Percentiles rank a stretch among this genome's conserved stretches.
Conservation (phyloP, 2,888 invertebrate species). For the Venusia cambrica region DNA sequence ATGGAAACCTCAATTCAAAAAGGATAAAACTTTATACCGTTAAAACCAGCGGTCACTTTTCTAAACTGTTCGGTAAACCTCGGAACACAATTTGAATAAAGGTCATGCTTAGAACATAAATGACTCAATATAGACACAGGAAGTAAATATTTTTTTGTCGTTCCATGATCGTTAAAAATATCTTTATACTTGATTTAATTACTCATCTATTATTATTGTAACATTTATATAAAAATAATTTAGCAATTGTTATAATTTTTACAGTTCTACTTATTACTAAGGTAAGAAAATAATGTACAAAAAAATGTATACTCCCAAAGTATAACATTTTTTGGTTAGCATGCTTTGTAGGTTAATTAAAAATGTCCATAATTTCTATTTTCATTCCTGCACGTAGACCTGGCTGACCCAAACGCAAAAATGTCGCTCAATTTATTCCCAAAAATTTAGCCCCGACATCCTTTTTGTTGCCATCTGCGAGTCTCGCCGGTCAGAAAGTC, state of each 20-base stretch:
- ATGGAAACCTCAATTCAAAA: too few relatives aligned
- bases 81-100: conserved; percentile 41
- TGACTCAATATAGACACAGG: conserved; percentile 63
- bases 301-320: too few relatives aligned
- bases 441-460: conserved; percentile 72
- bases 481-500: conserved; percentile 64
- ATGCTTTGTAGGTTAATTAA: too few relatives aligned
- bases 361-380: conserved; percentile 27
- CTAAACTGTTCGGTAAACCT: too few relatives aligned
- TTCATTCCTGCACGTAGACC: conserved; percentile 32
- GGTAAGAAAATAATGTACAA: too few relatives aligned
- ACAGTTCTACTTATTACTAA: too few relatives aligned
- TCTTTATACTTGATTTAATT: too few relatives aligned
- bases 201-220: conserved; percentile 69
- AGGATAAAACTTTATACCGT: too few relatives aligned
- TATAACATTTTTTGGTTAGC: too few relatives aligned
- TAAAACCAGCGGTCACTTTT: too few relatives aligned
- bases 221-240: conserved; percentile 45
- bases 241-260: not conserved
- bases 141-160: too few relatives aligned
- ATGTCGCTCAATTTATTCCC: conserved; percentile 79
- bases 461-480: conserved; percentile 79
- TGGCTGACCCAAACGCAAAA: conserved; percentile 57
- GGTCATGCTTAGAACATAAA: conserved; percentile 49
- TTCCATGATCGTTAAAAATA: too few relatives aligned